Base-by-base conservation (phyloP, 2,113 vertebrate genomes). In the Onychostoma macrolepis region DNA sequence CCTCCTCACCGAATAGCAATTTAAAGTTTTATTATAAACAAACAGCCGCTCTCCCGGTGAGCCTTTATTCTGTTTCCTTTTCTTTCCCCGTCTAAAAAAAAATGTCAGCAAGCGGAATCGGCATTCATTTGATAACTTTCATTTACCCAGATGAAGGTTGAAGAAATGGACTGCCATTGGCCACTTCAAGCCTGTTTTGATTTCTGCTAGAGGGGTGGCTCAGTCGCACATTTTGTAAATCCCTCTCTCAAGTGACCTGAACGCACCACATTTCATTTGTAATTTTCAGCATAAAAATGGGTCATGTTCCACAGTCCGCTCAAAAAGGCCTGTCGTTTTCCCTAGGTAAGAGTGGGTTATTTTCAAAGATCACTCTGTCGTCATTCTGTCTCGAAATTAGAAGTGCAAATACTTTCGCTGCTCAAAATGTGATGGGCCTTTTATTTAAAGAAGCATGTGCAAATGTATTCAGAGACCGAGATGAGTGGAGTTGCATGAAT, bases 11-110 rank as follows among this genome's bases (percentile, higher is more conserved):
- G 28, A 67, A 78, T 67, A 45, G 72, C 50, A 85, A 78, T 85
- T 85, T 76, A 78, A 76, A 65, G 56, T 82, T 82, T 43, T 82
- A 43, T 65, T 45, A 30, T 65, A 82, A 82, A 82, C 80, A 82
- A 82, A 82, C 58, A 67, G 80, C 80, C n/a, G 81, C 67, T 85
- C 58, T 86, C 71, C 74, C 9, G 4, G 19, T 48, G 65, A 81
- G 33, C 24, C 43, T 80, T 78, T 56, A 67, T 83, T 58, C 28
- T 67, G 28, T 19, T 76, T 45, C 41, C 6, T 61, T 76, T 76
- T 28, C 74, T 61, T 88, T 71, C 45, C 26, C 58, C 30, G 75
- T 45, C 63, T 5, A 61, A 33, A 30, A 61, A 33, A 30, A 33
- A 82, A 67, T 72, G 82, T 45, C 45, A 11, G 45, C 2, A 30